A percentile compares a stretch with the other conserved stretches of the same genome.
These are phyloP conservation scores for Telmatherina bonti DNA, from an alignment of 2,797 vertebrate species.

Conservation along the genomic window DNA sequence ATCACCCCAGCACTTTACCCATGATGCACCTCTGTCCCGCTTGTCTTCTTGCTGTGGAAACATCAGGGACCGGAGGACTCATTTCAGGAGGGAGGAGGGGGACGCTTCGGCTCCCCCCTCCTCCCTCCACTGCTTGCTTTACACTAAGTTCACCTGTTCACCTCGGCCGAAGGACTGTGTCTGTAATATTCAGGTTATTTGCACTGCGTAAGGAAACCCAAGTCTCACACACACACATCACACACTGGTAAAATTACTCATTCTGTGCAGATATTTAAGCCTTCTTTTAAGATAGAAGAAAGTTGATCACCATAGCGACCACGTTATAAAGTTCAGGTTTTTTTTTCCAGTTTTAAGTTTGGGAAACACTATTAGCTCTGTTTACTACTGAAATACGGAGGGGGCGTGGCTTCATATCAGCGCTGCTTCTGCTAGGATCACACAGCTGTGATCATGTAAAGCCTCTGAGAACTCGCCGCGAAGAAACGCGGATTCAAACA, in stretches of 20 bases:
- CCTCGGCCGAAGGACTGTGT: conserved; percentile 67
- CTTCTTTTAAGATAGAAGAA: conserved; percentile 30
- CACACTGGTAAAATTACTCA: conserved; percentile 32
- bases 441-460: conserved; percentile 12
- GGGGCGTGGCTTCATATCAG: conserved; percentile 31
- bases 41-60: conserved; percentile 47
- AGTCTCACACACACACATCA: conserved; percentile 30
- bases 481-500: conserved; percentile 1
- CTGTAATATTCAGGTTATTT: conserved; percentile 73
- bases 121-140: conserved; percentile 50
- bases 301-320: conserved; percentile 23
- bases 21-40: conserved; percentile 64
- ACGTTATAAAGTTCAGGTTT: background rate
- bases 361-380: conserved; percentile 63
- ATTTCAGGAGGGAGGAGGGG: conserved; percentile 1
- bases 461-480: too few species aligned
- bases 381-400: conserved; percentile 71
- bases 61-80: conserved; percentile 59
- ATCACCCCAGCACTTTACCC: conserved; percentile 84
- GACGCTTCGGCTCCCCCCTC: conserved; percentile 27
- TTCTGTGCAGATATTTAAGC: conserved; percentile 9
- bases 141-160: conserved; percentile 57
- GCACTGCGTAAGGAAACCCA: conserved; percentile 70
- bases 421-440: conserved; percentile 44
- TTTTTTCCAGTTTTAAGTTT: conserved; percentile 21